Conservation (phyloP, 2,888 invertebrate species). For the Drosophila mercatorum region DNA sequence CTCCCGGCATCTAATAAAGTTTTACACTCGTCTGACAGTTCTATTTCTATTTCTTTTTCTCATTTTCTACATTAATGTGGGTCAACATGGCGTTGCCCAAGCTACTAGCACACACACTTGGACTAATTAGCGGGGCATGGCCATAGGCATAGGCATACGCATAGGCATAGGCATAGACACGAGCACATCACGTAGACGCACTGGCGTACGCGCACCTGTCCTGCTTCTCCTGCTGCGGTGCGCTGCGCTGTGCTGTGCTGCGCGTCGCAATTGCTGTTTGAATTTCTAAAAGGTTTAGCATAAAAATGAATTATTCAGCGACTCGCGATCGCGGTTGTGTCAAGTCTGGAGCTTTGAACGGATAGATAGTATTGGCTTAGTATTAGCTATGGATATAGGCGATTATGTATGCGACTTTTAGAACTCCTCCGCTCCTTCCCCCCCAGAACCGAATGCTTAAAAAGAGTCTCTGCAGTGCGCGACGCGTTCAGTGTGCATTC, state of each 20-base stretch:
- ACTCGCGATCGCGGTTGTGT: conserved; percentile 37
- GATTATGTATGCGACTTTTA: conserved; percentile 61
- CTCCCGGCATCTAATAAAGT: not conserved
- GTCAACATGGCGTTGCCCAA: conserved; percentile 39
- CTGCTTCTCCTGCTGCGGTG: conserved; percentile 38
- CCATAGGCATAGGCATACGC: not conserved
- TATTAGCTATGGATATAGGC: conserved; percentile 55
- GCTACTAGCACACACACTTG: conserved; percentile 51
- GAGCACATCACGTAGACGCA: not conserved
- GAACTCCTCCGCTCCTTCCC: conserved; percentile 18
- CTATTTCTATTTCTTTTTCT: not conserved
- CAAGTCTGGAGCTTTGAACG: conserved; percentile 28
- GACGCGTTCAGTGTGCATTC: conserved; percentile 69
- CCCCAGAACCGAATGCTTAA: conserved; percentile 52
- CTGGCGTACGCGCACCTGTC: conserved; percentile 32
- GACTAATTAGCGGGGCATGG: conserved; percentile 58
- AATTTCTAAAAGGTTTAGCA: conserved; percentile 55
- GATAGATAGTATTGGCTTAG: conserved; percentile 12
- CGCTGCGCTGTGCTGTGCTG: not conserved
- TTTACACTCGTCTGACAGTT: not conserved
- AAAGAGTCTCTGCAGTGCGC: conserved; percentile 50
- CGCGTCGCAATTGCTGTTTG: conserved; percentile 55
- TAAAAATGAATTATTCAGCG: conserved; percentile 67
- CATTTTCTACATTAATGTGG: conserved; percentile 41
- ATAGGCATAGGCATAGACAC: conserved; percentile 3